These are phyloP conservation scores for Microtus montanus DNA, from an alignment of 2,113 vertebrate genomes.

Conservation along the genomic window DNA sequence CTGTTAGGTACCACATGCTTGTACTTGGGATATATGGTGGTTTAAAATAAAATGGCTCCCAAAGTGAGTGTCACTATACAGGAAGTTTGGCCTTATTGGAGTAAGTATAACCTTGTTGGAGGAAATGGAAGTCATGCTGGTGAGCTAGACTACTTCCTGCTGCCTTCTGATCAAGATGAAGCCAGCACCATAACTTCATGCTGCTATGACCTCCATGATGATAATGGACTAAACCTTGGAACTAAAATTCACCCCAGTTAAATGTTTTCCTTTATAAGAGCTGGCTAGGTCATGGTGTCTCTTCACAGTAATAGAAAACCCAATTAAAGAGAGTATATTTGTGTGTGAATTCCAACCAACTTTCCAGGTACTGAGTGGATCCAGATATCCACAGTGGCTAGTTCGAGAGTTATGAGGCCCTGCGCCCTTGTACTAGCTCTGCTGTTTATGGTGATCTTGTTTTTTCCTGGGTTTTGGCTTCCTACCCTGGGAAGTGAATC, in stretches of 20 bases:
- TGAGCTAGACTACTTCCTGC: background rate
- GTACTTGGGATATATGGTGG: background rate
- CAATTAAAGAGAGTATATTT: background rate
- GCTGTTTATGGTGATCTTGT: fast-evolving
- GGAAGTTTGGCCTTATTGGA: background rate
- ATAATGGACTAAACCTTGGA: background rate
- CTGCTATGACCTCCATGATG: background rate
- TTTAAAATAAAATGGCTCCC: background rate
- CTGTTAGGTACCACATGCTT: background rate
- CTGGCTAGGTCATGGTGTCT: background rate
- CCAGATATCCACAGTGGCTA: background rate
- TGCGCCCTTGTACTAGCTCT: fast-evolving
- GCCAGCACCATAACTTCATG: background rate
- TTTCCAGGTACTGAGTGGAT: fast-evolving
- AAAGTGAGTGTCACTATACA: background rate
- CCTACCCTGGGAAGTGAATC: background rate
- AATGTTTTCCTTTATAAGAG: background rate
- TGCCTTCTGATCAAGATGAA: background rate
- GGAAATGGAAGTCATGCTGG: background rate
- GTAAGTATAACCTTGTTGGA: background rate
- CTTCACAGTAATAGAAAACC: background rate
- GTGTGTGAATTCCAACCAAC: background rate
- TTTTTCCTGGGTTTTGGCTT: background rate
- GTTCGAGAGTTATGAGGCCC: fast-evolving
- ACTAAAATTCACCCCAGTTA: background rate